Percentiles rank a stretch among this genome's conserved stretches.
These are phyloP conservation scores for Operophtera brumata DNA, from an alignment of 2,888 invertebrate genomes.

Conservation along the genomic window DNA sequence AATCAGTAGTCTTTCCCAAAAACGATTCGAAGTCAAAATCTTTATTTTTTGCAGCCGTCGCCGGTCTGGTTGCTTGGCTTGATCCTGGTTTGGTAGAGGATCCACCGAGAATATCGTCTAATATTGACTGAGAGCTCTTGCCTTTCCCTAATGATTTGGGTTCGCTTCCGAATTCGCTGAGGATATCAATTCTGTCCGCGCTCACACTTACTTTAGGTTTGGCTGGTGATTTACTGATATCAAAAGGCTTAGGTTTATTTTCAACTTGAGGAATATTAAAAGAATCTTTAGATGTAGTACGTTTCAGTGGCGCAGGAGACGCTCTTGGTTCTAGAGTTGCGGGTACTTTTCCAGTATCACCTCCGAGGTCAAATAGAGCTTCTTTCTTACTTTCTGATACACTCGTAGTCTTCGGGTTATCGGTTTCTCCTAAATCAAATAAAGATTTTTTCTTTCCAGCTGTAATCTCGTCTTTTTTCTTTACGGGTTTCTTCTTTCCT, in stretches of 20 bases:
- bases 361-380: slow-evolving; percentile 44
- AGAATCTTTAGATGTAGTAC: slow-evolving; percentile 57
- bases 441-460: slow-evolving; percentile 63
- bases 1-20: slow-evolving; percentile 45
- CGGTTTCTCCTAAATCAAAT: slow-evolving; percentile 59
- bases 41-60: slow-evolving; percentile 53
- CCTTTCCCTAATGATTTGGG: slow-evolving; percentile 57
- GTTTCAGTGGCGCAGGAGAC: slow-evolving; percentile 51
- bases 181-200: slow-evolving; percentile 56
- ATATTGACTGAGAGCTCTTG: slow-evolving; percentile 69
- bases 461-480: slow-evolving; percentile 54
- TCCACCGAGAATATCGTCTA: slow-evolving; percentile 80
- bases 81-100: slow-evolving; percentile 54
- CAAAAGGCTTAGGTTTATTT: slow-evolving; percentile 40
- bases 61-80: slow-evolving; percentile 43
- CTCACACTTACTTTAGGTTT: slow-evolving; percentile 53
- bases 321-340: slow-evolving; percentile 41
- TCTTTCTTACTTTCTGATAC: slow-evolving; percentile 45
- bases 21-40: slow-evolving; percentile 65
- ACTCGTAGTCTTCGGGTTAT: slow-evolving; percentile 39
- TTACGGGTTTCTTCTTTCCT: slow-evolving; percentile 65
- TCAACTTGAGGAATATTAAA: slow-evolving; percentile 45
- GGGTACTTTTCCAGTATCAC: slow-evolving; percentile 39
- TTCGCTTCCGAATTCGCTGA: slow-evolving; percentile 51
- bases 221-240: slow-evolving; percentile 53